Percentiles rank a stretch among this genome's conserved stretches.
phyloP scores from a whole-genome alignment of 2,888 invertebrate genomes.

The Ethmia dodecea region DNA sequence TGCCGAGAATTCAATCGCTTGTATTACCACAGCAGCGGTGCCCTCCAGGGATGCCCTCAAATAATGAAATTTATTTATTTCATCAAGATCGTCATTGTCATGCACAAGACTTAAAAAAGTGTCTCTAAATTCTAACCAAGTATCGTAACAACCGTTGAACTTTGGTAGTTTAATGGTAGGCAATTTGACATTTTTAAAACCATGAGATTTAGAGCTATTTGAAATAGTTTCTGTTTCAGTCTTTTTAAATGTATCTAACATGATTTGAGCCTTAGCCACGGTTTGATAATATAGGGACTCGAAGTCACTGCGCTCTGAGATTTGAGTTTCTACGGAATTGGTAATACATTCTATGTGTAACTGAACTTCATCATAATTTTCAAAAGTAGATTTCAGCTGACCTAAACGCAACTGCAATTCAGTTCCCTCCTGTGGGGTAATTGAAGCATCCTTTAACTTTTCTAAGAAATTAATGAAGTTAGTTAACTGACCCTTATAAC shows the following conservation, averaged over 20 bases:
- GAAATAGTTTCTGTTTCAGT: not conserved
- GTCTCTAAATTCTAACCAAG: slow-evolving; percentile 25
- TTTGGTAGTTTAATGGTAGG: slow-evolving; percentile 24
- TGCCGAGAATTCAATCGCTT: slow-evolving; percentile 18
- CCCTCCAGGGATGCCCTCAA: slow-evolving; percentile 20
- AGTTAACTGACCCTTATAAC: slow-evolving; percentile 12
- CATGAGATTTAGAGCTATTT: not conserved
- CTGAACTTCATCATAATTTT: slow-evolving; percentile 21
- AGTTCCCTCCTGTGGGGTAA: slow-evolving; percentile 6
- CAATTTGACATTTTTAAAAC: slow-evolving; percentile 12
- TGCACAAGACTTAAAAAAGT: slow-evolving; percentile 22
- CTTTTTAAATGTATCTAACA: not conserved
- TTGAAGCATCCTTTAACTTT: slow-evolving; percentile 1
- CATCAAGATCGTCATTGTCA: slow-evolving; percentile 19
- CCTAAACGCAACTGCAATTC: slow-evolving; percentile 18
- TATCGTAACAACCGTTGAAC: slow-evolving; percentile 19
- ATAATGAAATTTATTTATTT: slow-evolving; percentile 25
- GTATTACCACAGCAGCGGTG: slow-evolving; percentile 19
- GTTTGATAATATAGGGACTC: not conserved
- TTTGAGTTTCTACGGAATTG: slow-evolving; percentile 11
- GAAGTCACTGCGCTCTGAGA: not conserved
- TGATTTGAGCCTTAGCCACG: not conserved
- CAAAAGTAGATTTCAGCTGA: slow-evolving; percentile 16
- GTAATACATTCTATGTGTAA: slow-evolving; percentile 14
- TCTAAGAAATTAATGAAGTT: slow-evolving; percentile 9